Conservation (phyloP, 1,140 invertebrate genomes). For the Antheraea pernyi region DNA sequence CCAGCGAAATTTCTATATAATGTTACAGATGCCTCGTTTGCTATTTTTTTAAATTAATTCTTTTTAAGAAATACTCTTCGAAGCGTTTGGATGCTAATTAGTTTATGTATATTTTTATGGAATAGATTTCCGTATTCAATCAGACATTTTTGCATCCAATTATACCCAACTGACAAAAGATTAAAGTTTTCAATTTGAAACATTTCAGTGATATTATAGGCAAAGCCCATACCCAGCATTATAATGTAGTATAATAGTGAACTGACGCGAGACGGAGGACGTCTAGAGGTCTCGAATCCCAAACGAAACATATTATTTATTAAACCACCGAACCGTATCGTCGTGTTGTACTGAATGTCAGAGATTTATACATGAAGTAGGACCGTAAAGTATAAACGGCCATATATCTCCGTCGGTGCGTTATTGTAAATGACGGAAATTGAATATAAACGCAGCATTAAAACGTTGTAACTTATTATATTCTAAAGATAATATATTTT, state of each 20-base stretch:
- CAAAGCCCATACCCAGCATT: too few relatives aligned
- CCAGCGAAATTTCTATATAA: too few relatives aligned
- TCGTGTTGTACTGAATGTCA: constrained; percentile 24
- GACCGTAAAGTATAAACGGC: constrained; percentile 6
- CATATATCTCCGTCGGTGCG: constrained; percentile 22
- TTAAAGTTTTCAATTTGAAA: too few relatives aligned
- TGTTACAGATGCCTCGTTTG: too few relatives aligned
- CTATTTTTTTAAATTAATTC: too few relatives aligned
- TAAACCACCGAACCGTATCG: constrained; percentile 25
- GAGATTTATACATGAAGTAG: constrained; percentile 31
- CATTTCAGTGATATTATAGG: too few relatives aligned
- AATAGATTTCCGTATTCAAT: too few relatives aligned
- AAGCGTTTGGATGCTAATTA: too few relatives aligned
- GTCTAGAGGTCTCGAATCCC: constrained; percentile 52
- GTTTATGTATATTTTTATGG: too few relatives aligned
- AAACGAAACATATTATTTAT: constrained; percentile 59
- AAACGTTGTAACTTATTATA: not conserved
- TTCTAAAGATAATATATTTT: not conserved
- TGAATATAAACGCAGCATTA: constrained; percentile 5
- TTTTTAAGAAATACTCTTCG: too few relatives aligned
- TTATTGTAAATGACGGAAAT: constrained; percentile 1
- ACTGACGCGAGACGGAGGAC: constrained; percentile 31
- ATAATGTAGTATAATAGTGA: not conserved
- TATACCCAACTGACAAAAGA: too few relatives aligned
- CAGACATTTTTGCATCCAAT: too few relatives aligned